These are phyloP conservation scores for Nephrotoma guestfalica DNA, from an alignment of 2,888 invertebrate species.

Conservation along the genomic window DNA sequence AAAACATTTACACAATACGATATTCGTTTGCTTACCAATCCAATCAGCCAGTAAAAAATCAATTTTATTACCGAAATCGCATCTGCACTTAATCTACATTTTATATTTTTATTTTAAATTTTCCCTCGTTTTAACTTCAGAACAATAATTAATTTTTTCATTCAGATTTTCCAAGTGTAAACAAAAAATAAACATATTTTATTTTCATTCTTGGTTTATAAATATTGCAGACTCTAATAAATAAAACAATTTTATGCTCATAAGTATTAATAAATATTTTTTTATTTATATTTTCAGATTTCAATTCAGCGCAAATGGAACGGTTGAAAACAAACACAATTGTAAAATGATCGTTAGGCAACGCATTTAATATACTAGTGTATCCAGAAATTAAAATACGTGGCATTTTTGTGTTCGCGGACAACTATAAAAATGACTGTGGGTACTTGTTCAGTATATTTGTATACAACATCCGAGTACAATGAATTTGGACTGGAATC, in stretches of 20 bases:
- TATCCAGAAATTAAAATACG: not conserved
- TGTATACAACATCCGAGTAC: slow-evolving; percentile 20
- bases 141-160: not conserved
- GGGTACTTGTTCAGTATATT: slow-evolving; percentile 20
- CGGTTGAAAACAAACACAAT: not conserved
- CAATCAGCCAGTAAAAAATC: not conserved
- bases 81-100: not conserved
- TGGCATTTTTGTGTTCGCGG: not conserved
- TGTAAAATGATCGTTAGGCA: not conserved
- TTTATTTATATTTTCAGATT: not conserved
- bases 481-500: slow-evolving; percentile 18
- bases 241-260: not conserved
- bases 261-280: not conserved
- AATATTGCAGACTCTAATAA: not conserved
- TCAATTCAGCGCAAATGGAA: not conserved
- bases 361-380: not conserved
- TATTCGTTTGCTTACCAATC: not conserved
- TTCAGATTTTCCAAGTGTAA: not conserved
- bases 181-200: not conserved
- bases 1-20: not conserved
- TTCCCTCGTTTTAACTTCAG: not conserved
- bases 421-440: slow-evolving; percentile 7
- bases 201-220: not conserved
- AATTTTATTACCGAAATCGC: not conserved
- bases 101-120: not conserved